phyloP scores from a whole-genome alignment of 2,113 vertebrate species.

The Thomomys bottae region DNA sequence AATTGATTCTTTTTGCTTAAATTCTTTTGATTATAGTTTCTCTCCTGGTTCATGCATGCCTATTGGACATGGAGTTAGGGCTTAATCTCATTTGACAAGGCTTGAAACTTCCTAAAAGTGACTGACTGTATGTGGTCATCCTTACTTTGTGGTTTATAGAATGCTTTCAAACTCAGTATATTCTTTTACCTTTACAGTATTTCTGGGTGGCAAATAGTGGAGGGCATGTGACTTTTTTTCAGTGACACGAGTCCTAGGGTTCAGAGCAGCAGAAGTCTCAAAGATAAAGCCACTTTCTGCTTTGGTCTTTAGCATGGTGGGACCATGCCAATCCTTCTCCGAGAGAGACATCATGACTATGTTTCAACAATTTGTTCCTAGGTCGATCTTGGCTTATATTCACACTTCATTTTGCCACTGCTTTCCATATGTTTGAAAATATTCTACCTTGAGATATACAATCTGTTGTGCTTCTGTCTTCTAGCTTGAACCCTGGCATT shows the following conservation, averaged over 20 bases:
- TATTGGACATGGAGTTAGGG: not conserved
- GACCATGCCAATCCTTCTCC: not conserved
- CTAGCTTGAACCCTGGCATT: not conserved
- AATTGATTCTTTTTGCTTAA: not conserved
- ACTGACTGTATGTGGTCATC: not conserved
- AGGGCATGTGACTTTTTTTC: not conserved
- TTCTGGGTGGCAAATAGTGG: not conserved
- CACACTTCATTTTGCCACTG: not conserved
- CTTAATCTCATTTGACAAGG: not conserved
- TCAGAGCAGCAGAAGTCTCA: not conserved
- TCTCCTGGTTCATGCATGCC: not conserved
- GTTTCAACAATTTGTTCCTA: not conserved
- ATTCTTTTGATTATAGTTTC: slow-evolving; percentile 5
- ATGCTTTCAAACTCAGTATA: not conserved
- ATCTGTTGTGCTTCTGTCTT: not conserved
- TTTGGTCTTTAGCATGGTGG: not conserved
- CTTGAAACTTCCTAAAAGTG: not conserved
- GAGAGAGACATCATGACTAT: not conserved
- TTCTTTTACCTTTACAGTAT: not conserved
- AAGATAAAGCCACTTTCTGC: not conserved
- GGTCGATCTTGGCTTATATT: not conserved
- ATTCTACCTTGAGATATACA: not conserved
- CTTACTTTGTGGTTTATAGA: not conserved
- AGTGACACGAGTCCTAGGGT: not conserved
- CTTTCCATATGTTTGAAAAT: not conserved